Evolutionary conservation across 2,888 invertebrate species (phyloP).

Genomic region (Silvanus unidentatus): DNA sequence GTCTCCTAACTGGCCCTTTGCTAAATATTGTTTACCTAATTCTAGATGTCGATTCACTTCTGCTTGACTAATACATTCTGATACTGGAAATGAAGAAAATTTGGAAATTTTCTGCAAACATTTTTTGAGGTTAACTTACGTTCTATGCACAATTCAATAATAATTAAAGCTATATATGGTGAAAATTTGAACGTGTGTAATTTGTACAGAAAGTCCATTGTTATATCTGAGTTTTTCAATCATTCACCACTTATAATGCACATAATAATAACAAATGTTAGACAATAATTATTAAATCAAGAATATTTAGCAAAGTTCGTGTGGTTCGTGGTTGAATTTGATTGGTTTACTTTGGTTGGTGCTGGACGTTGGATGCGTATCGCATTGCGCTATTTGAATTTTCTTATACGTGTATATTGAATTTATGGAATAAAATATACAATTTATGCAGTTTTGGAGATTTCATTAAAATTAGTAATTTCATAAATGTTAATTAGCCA

Average conservation of each 20-base stretch:
- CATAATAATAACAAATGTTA: constrained; percentile 4
- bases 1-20: constrained; percentile 89
- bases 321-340: constrained; percentile 45
- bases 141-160: constrained; percentile 63
- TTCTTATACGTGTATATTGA: too few relatives aligned
- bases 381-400: too few relatives aligned
- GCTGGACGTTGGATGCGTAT: background rate
- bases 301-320: constrained; percentile 19
- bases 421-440: too few relatives aligned
- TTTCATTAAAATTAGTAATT: too few relatives aligned
- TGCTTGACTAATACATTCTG: constrained; percentile 62
- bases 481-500: too few relatives aligned
- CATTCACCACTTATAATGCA: constrained; percentile 6
- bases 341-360: constrained; percentile 46
- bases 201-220: constrained; percentile 49
- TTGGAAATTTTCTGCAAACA: background rate
- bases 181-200: constrained; percentile 56
- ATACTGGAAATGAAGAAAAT: constrained; percentile 50
- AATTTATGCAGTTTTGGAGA: too few relatives aligned
- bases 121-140: constrained; percentile 48
- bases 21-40: constrained; percentile 85
- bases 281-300: constrained; percentile 10
- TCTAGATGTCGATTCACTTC: constrained; percentile 93
- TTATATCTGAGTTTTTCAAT: constrained; percentile 48
- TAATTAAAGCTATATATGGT: constrained; percentile 61